Base-by-base conservation (phyloP, 2,113 vertebrate species). In the Phalacrocorax aristotelis region DNA sequence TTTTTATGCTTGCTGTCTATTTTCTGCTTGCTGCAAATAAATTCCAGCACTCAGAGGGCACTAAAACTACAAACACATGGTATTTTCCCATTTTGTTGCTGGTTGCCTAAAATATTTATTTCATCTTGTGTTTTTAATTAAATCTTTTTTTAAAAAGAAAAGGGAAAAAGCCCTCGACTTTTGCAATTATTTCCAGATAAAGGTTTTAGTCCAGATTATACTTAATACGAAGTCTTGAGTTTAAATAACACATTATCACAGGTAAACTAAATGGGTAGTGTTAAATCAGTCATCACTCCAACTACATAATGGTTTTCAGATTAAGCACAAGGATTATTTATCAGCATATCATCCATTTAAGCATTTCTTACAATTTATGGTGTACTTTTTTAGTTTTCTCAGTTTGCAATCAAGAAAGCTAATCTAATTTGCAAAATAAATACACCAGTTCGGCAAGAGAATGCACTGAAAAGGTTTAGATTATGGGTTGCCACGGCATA, bases 1-100 rank as follows among this genome's bases (percentile, higher is more conserved):
- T 99, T 99, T 98, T 99, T 99, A 99, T 98, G 99, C 98, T 98
- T 97, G 98, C 99, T 99, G 99, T 99, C 99, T 99, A 98, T 99
- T 99, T 99, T 99, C 98, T 99, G 98, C 99, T 98, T 98, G 98
- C 99, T 98, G 99, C 99, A 99, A 99, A 99, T 99, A 99, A 99
- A 99, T 99, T 99, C 98, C 98, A 98, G 98, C 98, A 98, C 99
- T 99, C 98, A 97, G 98, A 99, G 98, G 98, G 98, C 99, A 98
- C 98, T 99, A 99, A 99, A 99, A 99, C 97, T 97, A 98, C 97
- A 98, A 98, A 98, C 97, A 98, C 98, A 97, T 97, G 98, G 98
- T 97, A 98, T 98, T 98, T 98, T 95, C 98, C 98, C 96, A 96
- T 96, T 98, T 98, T 97, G 97, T 97, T 98, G 91, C 95, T 94